Base-by-base conservation (phyloP, 2,888 invertebrate genomes). In the Brenthis daphne region DNA sequence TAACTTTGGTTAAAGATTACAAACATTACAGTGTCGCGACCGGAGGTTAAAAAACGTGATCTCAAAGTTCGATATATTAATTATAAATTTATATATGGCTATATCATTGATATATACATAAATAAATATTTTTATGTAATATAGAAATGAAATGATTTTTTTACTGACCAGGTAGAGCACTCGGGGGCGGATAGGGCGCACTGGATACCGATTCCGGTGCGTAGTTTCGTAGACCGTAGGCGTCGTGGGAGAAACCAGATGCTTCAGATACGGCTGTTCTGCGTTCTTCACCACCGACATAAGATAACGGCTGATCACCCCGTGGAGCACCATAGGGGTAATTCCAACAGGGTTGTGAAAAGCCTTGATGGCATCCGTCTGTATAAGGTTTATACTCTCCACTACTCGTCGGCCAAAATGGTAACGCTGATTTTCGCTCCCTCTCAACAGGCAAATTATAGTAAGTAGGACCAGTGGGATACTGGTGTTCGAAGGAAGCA, bases 151-250 rank as follows among this genome's bases (percentile, higher is more conserved):
- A 73, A 77, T 5, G 74, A 43, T 48, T 48, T 60, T 37, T 73
- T 73, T 93, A 94, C 92, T 89, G 75, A 92, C 92, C 92, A 80
- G 92, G 92, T 73, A 92, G 77, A 83, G 94, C 94, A 95, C 96
- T 96, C 94, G 96, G 95, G 82, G 96, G 95, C 82, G 96, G 96
- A 81, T 96, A 96, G 55, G 96, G 96, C 70, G 95, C 95, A 79
- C 95, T 95, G 78, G 95, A 95, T 75, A 96, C 96, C 57, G 95
- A 94, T 85, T 96, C 96, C 3, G 95, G 95, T 65, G 94, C 94
- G 86, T 96, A 96, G 88, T 96, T 96, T 81, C 96, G 94, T 68
- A 96, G 94, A 65, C 95, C 95, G 83, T 96, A 96, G 68, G 96
- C 94, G 77, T 96, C 96, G 86, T 96, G 96, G 53, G 95, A 94